A percentile compares a stretch with the other conserved stretches of the same genome.
Evolutionary conservation across 2,113 vertebrate genomes (phyloP).

Genomic region (Ceuthmochares aereus): DNA sequence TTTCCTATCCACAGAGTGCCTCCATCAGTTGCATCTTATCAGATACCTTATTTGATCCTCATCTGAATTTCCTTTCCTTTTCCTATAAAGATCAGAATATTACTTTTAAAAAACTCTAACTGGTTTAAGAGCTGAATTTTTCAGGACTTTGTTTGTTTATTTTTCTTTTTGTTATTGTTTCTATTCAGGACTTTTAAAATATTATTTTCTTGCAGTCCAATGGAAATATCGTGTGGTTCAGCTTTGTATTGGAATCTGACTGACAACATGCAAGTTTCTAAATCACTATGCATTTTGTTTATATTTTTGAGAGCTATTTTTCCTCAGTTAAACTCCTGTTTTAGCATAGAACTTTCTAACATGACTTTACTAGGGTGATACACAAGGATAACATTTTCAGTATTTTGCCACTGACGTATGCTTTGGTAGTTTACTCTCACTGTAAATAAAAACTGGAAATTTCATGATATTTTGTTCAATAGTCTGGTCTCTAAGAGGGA

Average conservation of each 20-base stretch:
- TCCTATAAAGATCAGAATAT: not conserved
- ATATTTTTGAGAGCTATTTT: not conserved
- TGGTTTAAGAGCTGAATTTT: not conserved
- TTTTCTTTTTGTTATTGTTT: not conserved
- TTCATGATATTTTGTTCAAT: not conserved
- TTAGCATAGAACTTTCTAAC: not conserved
- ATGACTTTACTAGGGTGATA: not conserved
- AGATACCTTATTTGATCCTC: not conserved
- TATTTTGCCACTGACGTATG: not conserved
- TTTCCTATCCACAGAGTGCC: not conserved
- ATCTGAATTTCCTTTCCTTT: not conserved
- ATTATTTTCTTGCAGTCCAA: not conserved
- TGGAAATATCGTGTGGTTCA: not conserved
- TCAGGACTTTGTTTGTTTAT: not conserved
- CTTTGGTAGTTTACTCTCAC: not conserved
- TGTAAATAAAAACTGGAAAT: not conserved
- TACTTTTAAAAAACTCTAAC: not conserved
- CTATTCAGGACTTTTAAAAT: not conserved
- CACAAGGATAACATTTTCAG: not conserved
- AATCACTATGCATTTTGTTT: not conserved
- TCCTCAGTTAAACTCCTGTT: not conserved
- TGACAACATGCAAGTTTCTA: not conserved
- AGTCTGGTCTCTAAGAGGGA: not conserved
- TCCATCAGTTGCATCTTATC: not conserved
- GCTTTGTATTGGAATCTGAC: not conserved